Percentiles rank a stretch among this genome's conserved stretches.
Conservation (phyloP, 1,140 invertebrate genomes). For the Nilaparvata lugens region DNA sequence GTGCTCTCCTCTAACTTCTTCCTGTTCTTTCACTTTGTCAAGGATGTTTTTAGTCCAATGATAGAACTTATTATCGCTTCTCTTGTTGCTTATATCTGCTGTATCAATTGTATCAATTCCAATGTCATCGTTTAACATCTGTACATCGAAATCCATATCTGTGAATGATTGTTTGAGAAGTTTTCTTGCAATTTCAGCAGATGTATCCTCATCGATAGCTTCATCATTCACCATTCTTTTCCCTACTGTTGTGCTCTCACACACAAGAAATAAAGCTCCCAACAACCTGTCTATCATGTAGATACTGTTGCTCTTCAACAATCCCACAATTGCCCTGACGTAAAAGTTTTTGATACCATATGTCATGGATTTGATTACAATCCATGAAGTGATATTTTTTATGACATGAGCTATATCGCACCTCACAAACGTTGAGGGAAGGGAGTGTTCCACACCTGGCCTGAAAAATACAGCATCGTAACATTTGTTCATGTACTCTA, state of each 20-base stretch:
- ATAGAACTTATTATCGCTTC: neutral
- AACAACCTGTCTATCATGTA: neutral
- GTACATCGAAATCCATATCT: neutral
- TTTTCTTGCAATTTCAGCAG: neutral
- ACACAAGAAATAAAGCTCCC: neutral
- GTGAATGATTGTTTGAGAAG: neutral
- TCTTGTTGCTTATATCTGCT: neutral
- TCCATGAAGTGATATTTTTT: constrained; percentile 14
- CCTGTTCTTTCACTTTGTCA: neutral
- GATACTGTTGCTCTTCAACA: too few relatives aligned
- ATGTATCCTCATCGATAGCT: neutral
- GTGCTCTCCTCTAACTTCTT: neutral
- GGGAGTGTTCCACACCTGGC: neutral
- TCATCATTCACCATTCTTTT: neutral
- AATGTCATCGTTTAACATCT: neutral
- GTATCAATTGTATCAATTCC: neutral
- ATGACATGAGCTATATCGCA: constrained; percentile 22
- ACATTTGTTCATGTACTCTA: constrained; percentile 17
- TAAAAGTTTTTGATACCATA: neutral
- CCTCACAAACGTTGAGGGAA: constrained; percentile 14
- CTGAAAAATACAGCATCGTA: neutral
- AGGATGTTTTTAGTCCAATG: neutral
- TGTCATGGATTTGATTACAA: neutral
- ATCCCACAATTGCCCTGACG: too few relatives aligned
- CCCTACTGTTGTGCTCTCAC: neutral